A percentile compares a stretch with the other conserved stretches of the same genome.
Conservation (phyloP, 2,113 vertebrate species). For the Salvator merianae region DNA sequence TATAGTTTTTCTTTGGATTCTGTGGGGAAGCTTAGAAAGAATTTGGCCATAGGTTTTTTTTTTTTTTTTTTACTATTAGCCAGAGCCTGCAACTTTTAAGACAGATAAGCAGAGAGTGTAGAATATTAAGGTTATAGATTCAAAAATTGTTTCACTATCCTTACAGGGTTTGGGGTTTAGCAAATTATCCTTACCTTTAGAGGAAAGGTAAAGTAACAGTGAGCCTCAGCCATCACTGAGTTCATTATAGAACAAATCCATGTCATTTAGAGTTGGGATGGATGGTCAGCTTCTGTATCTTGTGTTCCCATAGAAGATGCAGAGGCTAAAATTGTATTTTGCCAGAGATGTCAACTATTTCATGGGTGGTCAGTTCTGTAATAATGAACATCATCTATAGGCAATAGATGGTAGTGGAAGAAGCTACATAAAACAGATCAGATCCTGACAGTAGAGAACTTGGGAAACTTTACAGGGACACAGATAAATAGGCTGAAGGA, state of each 20-base stretch:
- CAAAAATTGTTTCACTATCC: neutral
- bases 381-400: no score
- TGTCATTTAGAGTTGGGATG: neutral
- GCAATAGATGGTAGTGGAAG: no score
- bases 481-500: no score
- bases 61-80: neutral
- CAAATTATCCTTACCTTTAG: neutral
- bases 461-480: no score
- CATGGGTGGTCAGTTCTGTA: no score
- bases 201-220: neutral
- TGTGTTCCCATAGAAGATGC: neutral
- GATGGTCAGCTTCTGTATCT: neutral
- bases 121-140: neutral
- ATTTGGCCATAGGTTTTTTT: conserved; percentile 9
- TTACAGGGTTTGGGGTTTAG: neutral
- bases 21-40: neutral
- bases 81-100: neutral
- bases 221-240: neutral
- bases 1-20: neutral
- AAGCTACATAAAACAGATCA: no score
- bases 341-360: neutral
- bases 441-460: no score
- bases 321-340: neutral
- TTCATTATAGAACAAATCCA: neutral
- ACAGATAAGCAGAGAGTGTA: neutral